phyloP scores from a whole-genome alignment of 64 coral and sea anemone genomes.

The Dendrophyllia cribrosa region DNA sequence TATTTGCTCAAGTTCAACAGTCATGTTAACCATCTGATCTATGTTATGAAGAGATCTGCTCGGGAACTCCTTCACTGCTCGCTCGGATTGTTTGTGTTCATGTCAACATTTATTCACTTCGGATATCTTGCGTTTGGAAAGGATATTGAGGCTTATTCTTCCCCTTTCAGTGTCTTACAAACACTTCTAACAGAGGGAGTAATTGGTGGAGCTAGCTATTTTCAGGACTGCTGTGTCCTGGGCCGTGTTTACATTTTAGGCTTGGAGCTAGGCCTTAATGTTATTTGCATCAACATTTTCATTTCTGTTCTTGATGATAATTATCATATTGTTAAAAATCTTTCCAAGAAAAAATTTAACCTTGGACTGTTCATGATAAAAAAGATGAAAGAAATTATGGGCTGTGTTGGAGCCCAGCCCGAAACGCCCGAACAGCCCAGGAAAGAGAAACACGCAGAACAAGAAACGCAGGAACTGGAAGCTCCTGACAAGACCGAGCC shows the following conservation, averaged over 20 bases:
- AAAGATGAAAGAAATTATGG: conserved; percentile 7
- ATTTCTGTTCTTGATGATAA: not conserved
- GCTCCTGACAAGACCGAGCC: not conserved
- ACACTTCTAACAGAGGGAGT: not conserved
- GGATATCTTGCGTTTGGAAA: conserved; percentile 44
- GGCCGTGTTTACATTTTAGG: not conserved
- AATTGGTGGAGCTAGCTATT: not conserved
- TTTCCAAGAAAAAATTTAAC: conserved; percentile 8
- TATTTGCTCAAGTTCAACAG: conserved; percentile 18
- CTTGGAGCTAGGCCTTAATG: not conserved
- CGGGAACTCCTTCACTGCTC: conserved; percentile 9
- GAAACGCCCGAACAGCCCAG: too few species aligned
- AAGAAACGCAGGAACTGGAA: not conserved
- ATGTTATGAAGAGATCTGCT: conserved; percentile 12
- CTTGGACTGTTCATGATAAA: conserved; percentile 5
- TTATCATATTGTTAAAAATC: not conserved
- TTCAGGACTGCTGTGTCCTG: not conserved
- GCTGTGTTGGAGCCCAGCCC: not conserved
- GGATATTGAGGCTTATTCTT: not conserved
- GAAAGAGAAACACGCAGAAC: not conserved
- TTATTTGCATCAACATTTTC: not conserved
- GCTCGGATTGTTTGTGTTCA: not conserved
- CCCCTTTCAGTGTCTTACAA: not conserved
- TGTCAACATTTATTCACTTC: conserved; percentile 30
- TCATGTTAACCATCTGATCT: conserved; percentile 33